A percentile compares a stretch with the other conserved stretches of the same genome.
Evolutionary conservation across 2,888 invertebrate genomes (phyloP).

Genomic region (Danaus chrysippus): DNA sequence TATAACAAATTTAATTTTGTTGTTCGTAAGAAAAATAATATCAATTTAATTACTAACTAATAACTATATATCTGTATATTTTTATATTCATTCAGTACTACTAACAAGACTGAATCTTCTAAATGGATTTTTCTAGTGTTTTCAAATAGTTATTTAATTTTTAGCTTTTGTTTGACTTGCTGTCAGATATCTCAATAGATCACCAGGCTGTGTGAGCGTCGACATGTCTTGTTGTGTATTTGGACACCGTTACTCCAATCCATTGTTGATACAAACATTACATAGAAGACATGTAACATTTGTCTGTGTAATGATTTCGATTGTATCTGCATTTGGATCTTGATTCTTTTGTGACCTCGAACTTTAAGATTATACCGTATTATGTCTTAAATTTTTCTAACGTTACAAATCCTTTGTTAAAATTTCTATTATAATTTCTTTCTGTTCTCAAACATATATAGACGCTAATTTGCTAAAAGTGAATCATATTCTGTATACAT

Average conservation of each 20-base stretch:
- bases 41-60: too few relatives aligned
- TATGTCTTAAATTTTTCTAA: neutral
- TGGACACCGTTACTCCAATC: constrained; percentile 65
- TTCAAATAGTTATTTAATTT: constrained; percentile 12
- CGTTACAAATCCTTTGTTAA: too few relatives aligned
- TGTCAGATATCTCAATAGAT: constrained; percentile 72
- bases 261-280: constrained; percentile 67
- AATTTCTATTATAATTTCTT: too few relatives aligned
- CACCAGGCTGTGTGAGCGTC: constrained; percentile 77
- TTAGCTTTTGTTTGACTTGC: constrained; percentile 42
- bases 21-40: too few relatives aligned
- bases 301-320: constrained; percentile 57
- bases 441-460: too few relatives aligned
- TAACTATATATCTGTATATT: too few relatives aligned
- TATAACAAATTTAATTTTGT: too few relatives aligned
- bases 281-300: constrained; percentile 64
- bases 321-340: constrained; percentile 5
- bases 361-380: neutral
- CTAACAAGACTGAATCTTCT: neutral
- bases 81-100: too few relatives aligned
- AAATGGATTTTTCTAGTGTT: neutral
- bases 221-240: constrained; percentile 61
- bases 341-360: neutral
- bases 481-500: too few relatives aligned
- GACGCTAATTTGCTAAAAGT: too few relatives aligned